A percentile compares a stretch with the other conserved stretches of the same genome.
These are phyloP conservation scores for Drosophila paramelanica DNA, from an alignment of 2,888 invertebrate species.

Conservation along the genomic window DNA sequence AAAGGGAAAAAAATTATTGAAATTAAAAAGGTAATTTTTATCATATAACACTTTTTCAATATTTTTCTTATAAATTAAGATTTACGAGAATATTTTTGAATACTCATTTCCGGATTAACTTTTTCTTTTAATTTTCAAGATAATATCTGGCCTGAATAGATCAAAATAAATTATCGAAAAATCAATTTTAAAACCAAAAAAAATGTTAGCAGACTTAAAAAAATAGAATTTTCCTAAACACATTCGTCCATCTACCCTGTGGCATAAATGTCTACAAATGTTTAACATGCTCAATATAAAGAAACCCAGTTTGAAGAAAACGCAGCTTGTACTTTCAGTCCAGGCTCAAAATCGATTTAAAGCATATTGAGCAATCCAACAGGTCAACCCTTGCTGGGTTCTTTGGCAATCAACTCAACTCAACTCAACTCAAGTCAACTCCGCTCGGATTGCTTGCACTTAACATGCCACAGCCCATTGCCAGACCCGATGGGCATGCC, in stretches of 20 bases:
- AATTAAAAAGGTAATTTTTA: too few species aligned
- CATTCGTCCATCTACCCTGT: not conserved
- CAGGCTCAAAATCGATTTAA: constrained; percentile 31
- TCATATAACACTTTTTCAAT: too few species aligned
- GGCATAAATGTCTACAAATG: not conserved
- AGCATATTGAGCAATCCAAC: constrained; percentile 53
- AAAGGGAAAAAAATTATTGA: too few species aligned
- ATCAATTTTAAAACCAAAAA: too few species aligned
- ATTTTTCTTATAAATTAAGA: too few species aligned
- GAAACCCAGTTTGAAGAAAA: constrained; percentile 6
- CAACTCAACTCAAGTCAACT: not conserved
- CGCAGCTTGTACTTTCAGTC: not conserved
- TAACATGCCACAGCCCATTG: constrained; percentile 30
- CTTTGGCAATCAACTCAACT: constrained; percentile 37
- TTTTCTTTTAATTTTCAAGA: too few species aligned
- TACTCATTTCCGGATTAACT: too few species aligned
- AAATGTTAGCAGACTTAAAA: not conserved
- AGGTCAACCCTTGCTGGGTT: constrained; percentile 35
- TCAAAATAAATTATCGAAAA: too few species aligned
- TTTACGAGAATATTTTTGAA: too few species aligned
- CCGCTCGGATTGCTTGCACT: constrained; percentile 24
- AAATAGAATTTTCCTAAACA: not conserved
- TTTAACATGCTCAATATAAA: too few species aligned
- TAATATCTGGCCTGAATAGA: too few species aligned
- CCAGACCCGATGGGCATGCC: constrained; percentile 7